These are phyloP conservation scores for Haliclona indistincta DNA, from an alignment of 37 sponge, comb jelly and placozoan genomes.

Conservation along the genomic window DNA sequence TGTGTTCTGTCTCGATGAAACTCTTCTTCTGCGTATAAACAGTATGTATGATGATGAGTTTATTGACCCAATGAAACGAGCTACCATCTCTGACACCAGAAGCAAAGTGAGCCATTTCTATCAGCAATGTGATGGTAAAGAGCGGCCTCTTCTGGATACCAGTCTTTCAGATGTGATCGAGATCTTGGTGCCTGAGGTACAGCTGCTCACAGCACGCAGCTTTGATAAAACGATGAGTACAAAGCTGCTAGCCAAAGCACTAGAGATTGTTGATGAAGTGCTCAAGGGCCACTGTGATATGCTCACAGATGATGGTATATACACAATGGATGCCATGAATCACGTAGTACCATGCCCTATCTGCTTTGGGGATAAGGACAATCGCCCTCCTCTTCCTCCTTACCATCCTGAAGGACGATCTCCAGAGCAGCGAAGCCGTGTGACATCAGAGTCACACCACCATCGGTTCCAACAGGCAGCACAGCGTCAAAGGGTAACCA, in stretches of 20 bases:
- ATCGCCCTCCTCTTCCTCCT: background rate
- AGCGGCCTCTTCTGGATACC: slow-evolving; percentile 14
- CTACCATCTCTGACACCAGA: background rate
- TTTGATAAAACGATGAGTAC: slow-evolving; percentile 4
- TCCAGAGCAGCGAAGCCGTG: no score
- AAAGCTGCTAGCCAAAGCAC: slow-evolving; percentile 37
- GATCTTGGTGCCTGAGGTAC: slow-evolving; percentile 38
- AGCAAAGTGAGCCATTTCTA: slow-evolving; percentile 12
- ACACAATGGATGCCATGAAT: slow-evolving; percentile 26
- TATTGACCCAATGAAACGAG: slow-evolving; percentile 16
- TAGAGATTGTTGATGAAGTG: slow-evolving; percentile 53
- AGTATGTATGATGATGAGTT: slow-evolving; percentile 39
- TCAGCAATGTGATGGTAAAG: background rate
- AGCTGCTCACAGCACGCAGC: background rate
- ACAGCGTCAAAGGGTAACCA: background rate
- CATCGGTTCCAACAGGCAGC: background rate
- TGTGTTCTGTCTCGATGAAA: slow-evolving; percentile 42
- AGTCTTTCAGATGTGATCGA: slow-evolving; percentile 49
- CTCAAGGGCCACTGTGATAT: slow-evolving; percentile 65
- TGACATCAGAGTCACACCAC: background rate
- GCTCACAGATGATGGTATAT: slow-evolving; percentile 38
- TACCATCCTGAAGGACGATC: no score
- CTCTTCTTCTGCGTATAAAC: slow-evolving; percentile 41
- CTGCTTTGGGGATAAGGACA: slow-evolving; percentile 52
- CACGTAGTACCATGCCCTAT: slow-evolving; percentile 62